Base-by-base conservation (phyloP, 2,797 vertebrate genomes). In the Pachyuromys duprasi region DNA sequence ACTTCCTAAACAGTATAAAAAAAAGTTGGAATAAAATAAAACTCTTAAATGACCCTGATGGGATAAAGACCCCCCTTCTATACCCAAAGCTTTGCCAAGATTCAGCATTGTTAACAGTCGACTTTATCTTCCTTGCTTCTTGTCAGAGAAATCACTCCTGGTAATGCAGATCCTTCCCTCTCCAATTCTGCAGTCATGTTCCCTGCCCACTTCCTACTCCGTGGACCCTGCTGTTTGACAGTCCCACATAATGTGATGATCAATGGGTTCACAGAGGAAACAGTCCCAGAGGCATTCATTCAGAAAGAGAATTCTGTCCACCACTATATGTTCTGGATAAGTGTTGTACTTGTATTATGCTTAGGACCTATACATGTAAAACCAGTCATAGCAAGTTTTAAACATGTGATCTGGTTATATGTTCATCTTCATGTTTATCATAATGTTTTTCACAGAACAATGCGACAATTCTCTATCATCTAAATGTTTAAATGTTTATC, bases 371-470 rank as follows among this genome's bases (percentile, higher is more conserved):
- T 70, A 70, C 2, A 17, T 36, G 8, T 28, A 70, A 70, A 33
- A 14, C 2, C 31, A 65, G 33, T 39, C 28, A 42, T 31, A 82
- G 57, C 8, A 91, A 31, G 6, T 2, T 60, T 72, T 70, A 88
- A 62, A 42, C 33, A 57, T 49, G 13, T 75, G 31, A 45, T 11
- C 3, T 70, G n/a, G 20, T 49, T 76, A 53, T 39, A 22, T 75
- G 36, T 81, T 55, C 49, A 49, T 45, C 28, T 28, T 36, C 22
- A 60, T 57, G 42, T 6, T 86, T 91, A 63, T 4, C 28, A 8
- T 33, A 93, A 36, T 18, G 55, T 4, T 92, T 14, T 79, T 83
- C 60, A 93, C 20, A 88, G 92, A 91, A 94, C n/a, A 24, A 80
- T 67, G 42, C 15, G 31, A 55, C 53, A 72, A 26, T 14, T 75